Percentiles rank a stretch among this genome's conserved stretches.
Evolutionary conservation across 1,140 invertebrate genomes (phyloP).

Genomic region (Pararge aegeria): DNA sequence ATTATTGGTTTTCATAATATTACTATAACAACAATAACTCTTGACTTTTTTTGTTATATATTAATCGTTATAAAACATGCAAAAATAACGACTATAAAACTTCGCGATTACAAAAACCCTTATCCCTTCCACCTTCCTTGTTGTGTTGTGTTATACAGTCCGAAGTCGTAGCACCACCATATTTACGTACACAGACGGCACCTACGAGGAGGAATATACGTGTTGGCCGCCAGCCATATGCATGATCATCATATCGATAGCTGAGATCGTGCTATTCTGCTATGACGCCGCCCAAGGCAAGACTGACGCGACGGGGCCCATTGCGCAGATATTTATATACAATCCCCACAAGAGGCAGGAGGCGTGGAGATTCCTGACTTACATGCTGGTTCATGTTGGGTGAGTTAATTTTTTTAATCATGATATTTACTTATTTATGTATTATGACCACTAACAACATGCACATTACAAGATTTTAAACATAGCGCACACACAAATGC

Average conservation of each 20-base stretch:
- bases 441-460: not conserved
- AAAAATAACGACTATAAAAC: not conserved
- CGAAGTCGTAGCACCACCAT: slow-evolving; percentile 52
- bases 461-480: no score
- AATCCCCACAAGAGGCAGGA: slow-evolving; percentile 93
- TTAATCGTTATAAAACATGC: no score
- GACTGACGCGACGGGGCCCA: slow-evolving; percentile 84
- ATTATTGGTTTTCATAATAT: no score
- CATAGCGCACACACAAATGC: no score
- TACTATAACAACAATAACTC: no score
- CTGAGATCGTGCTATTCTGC: slow-evolving; percentile 86
- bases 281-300: slow-evolving; percentile 81
- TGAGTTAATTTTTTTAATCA: slow-evolving; percentile 67
- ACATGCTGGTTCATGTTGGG: slow-evolving; percentile 98
- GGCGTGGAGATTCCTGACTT: slow-evolving; percentile 95
- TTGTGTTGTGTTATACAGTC: slow-evolving; percentile 61
- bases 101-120: slow-evolving; percentile 5
- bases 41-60: no score
- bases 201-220: slow-evolving; percentile 92
- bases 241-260: slow-evolving; percentile 88
- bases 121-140: slow-evolving; percentile 32
- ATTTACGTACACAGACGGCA: slow-evolving; percentile 84
- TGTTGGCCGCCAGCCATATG: slow-evolving; percentile 92
- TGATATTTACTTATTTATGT: not conserved
- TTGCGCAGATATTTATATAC: slow-evolving; percentile 91